Evolutionary conservation across 1,140 invertebrate species (phyloP), one percentile per base, ranked within the genome.

Genomic region (Phortica variegata): DNA sequence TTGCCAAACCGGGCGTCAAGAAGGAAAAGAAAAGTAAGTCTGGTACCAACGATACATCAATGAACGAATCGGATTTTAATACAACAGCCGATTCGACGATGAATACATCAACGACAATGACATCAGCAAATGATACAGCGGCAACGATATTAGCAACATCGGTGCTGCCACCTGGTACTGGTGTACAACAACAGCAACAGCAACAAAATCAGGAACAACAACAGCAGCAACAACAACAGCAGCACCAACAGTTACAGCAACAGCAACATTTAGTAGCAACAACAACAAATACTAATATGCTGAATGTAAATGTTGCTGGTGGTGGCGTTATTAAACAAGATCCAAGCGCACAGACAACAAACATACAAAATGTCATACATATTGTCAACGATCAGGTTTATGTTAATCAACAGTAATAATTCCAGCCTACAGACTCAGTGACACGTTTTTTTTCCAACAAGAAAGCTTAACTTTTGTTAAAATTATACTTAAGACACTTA

Each of bases 1-100:
- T 76, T 45, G 73, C 74, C 45, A 76, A 76, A 47, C 74, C 73
- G n/a, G 74, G 73, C 34, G 65, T 75, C 3, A 76, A 76, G 49
- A 76, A 76, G 60, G 72, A 76, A 51, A 73, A 73, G 61, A 76
- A 76, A 72, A 73, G 74, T 75, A 75, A 73, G 69, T 74, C 65
- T 44, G 57, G 57, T 71, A 54, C 53, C 54, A 65, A 74, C 66
- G 53, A 52, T 8, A 57, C 54, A 43, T 32, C 56, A 49, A 56
- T 65, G 49, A 51, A 51, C 51, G 69, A 57, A 49, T 40, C 47
- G 26, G 63, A 68, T 45, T 19, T 63, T 10, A 68, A 68, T 38
- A 68, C 52, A 26, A 68, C 65, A 12, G 29, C 54, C 29, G 65
- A 65, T 49, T 55, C 52, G 56, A 70, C 51, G 60, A 45, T 45